Conservation (phyloP, 1,140 invertebrate species). For the Bradynema listronoti region DNA sequence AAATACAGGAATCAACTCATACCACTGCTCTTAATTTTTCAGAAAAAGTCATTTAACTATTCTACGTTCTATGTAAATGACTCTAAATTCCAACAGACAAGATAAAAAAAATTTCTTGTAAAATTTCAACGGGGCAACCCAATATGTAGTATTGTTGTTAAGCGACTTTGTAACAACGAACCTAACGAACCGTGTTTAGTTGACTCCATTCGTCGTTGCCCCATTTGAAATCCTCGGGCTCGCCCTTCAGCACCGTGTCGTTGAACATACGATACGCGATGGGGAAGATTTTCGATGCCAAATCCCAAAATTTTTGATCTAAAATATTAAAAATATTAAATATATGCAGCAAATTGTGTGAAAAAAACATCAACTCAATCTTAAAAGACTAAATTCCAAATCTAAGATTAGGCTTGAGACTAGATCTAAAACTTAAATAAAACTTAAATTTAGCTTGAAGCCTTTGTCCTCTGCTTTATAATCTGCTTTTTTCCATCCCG, state of each 20-base stretch:
- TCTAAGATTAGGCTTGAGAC: too few species aligned
- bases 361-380: neutral
- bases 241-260: slow-evolving; percentile 26
- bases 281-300: slow-evolving; percentile 31
- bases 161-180: neutral
- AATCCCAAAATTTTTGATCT: slow-evolving; percentile 33
- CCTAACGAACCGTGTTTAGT: slow-evolving; percentile 21
- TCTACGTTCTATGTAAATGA: neutral
- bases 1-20: too few species aligned
- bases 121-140: neutral
- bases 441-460: too few species aligned
- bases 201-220: slow-evolving; percentile 6
- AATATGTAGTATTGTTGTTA: too few species aligned
- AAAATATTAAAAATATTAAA: slow-evolving; percentile 9
- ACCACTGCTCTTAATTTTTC: too few species aligned
- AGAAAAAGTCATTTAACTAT: too few species aligned
- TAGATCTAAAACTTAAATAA: too few species aligned
- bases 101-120: neutral
- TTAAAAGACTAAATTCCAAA: too few species aligned
- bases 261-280: slow-evolving; percentile 31
- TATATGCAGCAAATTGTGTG: neutral
- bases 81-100: neutral
- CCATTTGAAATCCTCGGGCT: slow-evolving; percentile 27
- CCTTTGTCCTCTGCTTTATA: too few species aligned
- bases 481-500: too few species aligned